Base-by-base conservation (phyloP, 2,888 invertebrate species). In the Caenorhabditis becei region DNA sequence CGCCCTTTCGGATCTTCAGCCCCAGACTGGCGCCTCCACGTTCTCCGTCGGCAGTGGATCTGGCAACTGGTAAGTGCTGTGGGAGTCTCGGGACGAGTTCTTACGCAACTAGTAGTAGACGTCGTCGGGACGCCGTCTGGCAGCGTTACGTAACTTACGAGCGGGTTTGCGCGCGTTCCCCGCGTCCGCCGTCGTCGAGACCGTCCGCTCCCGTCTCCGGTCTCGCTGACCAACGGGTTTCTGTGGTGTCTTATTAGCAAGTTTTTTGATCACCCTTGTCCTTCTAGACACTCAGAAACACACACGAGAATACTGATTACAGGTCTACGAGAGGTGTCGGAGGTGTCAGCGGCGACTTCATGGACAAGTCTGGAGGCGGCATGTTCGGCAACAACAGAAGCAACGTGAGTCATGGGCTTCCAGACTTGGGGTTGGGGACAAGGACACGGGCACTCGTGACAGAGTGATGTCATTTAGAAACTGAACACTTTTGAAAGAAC, bases 1-100 rank as follows among this genome's bases (percentile, higher is more conserved):
- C 54, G 90, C 90, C 70, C 87, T 90, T 54, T 88, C 88, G 82
- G 90, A 90, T 69, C 83, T 90, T n/a, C 90, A 89, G 75, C 86
- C 86, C 10, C 86, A 88, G 72, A 86, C 87, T 49, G 86, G 87
- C 35, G 84, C 87, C 44, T 85, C 84, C 10, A 87, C 84, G 54
- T 83, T 85, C 77, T 70, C 84, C 41, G 81, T 85, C 62, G 83
- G 85, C 70, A 87, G 83, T 58, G 83, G 86, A 82, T 85, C 86
- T 37, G 87, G 87, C 32, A 87, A 87, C 44, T 87, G 87, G 87
- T 86, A 20, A 83, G 85, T 81, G 49, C 18, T 24, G 20, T 49
- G 18, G 20, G 53, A 47, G 10, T 8, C 28, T n/a, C 24, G 10
- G 23, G 49, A 28, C 56, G 23, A n/a, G 59, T 54, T 77, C 67